A percentile compares a stretch with the other conserved stretches of the same genome.
These are phyloP conservation scores for Gobio gobio DNA, from an alignment of 2,113 vertebrate genomes.

Conservation along the genomic window DNA sequence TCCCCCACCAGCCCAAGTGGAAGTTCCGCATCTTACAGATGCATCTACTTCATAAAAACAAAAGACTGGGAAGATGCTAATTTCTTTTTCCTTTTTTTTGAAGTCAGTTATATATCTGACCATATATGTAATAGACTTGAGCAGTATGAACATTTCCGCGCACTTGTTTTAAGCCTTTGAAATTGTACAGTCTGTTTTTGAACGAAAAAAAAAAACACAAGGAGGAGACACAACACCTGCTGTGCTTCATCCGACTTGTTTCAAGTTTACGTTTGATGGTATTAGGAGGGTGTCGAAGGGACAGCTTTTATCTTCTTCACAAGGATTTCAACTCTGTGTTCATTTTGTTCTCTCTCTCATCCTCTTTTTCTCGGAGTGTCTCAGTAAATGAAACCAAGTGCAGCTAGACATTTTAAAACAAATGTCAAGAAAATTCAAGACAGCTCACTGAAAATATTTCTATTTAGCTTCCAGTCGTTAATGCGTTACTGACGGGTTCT, in stretches of 20 bases:
- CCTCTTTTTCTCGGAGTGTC: not conserved
- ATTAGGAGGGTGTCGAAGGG: not conserved
- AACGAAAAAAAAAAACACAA: not conserved
- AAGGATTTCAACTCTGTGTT: slow-evolving; percentile 19
- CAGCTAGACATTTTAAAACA: slow-evolving; percentile 32
- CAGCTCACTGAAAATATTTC: not conserved
- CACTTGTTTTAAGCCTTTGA: slow-evolving; percentile 48
- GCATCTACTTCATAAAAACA: slow-evolving; percentile 60
- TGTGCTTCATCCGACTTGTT: not conserved
- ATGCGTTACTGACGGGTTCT: not conserved
- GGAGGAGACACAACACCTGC: not conserved
- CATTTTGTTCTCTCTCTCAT: not conserved
- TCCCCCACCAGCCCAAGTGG: slow-evolving; percentile 50
- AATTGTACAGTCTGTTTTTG: not conserved
- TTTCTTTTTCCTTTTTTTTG: not conserved
- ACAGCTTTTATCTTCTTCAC: not conserved
- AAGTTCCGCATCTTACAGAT: slow-evolving; percentile 49
- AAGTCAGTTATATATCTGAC: slow-evolving; percentile 30
- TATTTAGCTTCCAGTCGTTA: not conserved
- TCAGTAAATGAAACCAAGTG: slow-evolving; percentile 21
- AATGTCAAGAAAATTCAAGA: not conserved
- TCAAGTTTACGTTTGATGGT: not conserved
- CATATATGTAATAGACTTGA: slow-evolving; percentile 47
- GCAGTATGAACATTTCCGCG: slow-evolving; percentile 50
- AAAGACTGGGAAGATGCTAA: slow-evolving; percentile 44